phyloP scores from a whole-genome alignment of 2,888 invertebrate genomes.

The Helicoverpa assulta region DNA sequence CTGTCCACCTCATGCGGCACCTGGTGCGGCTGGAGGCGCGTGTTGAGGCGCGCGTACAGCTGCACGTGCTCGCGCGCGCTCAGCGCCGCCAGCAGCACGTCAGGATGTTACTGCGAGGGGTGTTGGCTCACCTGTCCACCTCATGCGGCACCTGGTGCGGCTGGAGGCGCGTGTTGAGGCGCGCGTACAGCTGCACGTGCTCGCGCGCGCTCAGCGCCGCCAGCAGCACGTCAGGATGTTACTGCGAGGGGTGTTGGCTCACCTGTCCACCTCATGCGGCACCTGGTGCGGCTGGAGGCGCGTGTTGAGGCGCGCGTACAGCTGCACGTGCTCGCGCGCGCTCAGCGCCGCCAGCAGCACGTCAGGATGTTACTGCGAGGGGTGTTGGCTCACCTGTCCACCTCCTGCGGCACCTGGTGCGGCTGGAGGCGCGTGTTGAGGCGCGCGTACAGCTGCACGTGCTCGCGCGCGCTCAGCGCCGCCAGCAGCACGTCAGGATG shows the following conservation, averaged over 20 bases:
- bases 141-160: slow-evolving; percentile 78
- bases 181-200: slow-evolving; percentile 93
- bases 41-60: slow-evolving; percentile 92
- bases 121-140: slow-evolving; percentile 84
- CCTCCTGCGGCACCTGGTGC: slow-evolving; percentile 80
- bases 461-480: slow-evolving; percentile 94
- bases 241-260: slow-evolving; percentile 48
- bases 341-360: slow-evolving; percentile 93
- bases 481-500: slow-evolving; percentile 92
- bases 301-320: slow-evolving; percentile 92
- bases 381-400: slow-evolving; percentile 82
- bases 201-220: slow-evolving; percentile 93
- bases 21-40: slow-evolving; percentile 66
- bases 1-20: slow-evolving; percentile 87
- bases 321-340: slow-evolving; percentile 94
- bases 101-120: slow-evolving; percentile 68
- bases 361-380: slow-evolving; percentile 80
- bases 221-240: slow-evolving; percentile 92
- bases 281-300: slow-evolving; percentile 70
- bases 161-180: slow-evolving; percentile 86
- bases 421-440: slow-evolving; percentile 84
- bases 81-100: slow-evolving; percentile 93
- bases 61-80: slow-evolving; percentile 95
- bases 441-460: slow-evolving; percentile 93
- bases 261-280: slow-evolving; percentile 88